Conservation (phyloP, 2,797 vertebrate genomes). For the Melanotaenia maccullochi region DNA sequence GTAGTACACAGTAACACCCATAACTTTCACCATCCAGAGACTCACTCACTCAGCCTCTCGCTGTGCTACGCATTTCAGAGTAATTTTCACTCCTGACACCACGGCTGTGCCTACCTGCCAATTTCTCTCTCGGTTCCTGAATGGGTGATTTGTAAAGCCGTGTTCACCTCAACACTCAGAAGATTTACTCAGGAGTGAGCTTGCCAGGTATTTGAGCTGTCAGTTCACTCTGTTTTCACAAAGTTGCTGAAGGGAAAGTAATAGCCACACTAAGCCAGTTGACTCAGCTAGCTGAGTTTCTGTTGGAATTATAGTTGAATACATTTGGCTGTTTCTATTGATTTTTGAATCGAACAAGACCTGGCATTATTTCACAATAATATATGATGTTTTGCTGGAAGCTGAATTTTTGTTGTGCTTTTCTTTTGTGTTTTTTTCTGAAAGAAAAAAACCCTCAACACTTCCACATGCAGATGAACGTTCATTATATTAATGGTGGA, state of each 20-base stretch:
- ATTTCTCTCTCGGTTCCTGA: conserved; percentile 78
- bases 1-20: conserved; percentile 66
- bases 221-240: conserved; percentile 71
- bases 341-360: conserved; percentile 34
- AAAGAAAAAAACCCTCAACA: not conserved
- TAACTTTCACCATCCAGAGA: conserved; percentile 69
- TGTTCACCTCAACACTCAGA: conserved; percentile 78
- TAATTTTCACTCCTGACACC: conserved; percentile 81
- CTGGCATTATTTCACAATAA: conserved; percentile 20
- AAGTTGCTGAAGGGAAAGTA: conserved; percentile 76
- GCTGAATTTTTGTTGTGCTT: conserved; percentile 3
- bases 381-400: not conserved
- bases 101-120: conserved; percentile 79
- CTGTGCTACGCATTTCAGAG: conserved; percentile 74
- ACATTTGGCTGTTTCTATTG: conserved; percentile 18
- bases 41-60: conserved; percentile 69
- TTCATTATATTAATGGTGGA: conserved; percentile 2
- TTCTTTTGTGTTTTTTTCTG: conserved; percentile 1
- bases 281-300: conserved; percentile 53
- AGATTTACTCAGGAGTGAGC: conserved; percentile 76
- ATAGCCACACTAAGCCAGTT: conserved; percentile 59
- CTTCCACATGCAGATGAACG: not conserved
- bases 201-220: conserved; percentile 78
- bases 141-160: conserved; percentile 82
- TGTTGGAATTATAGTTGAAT: conserved; percentile 34